A percentile compares a stretch with the other conserved stretches of the same genome.
Evolutionary conservation across 2,797 vertebrate genomes (phyloP).

Genomic region (Crossoptilon crossoptilon): DNA sequence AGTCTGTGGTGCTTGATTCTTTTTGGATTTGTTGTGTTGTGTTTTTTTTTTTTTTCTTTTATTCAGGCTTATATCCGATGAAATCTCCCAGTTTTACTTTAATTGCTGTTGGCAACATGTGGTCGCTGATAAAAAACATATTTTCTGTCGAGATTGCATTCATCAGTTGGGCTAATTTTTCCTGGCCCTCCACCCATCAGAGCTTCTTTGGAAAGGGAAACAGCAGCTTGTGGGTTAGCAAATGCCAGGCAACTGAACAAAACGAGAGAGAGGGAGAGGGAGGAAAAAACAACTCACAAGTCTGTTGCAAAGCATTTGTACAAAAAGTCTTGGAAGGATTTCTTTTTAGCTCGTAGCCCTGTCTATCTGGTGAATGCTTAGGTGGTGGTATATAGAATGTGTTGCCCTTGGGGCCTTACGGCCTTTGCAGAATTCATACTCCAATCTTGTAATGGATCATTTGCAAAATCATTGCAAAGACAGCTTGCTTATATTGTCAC

Average conservation of each 20-base stretch:
- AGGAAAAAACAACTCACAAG: constrained; percentile 45
- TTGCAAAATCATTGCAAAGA: constrained; percentile 78
- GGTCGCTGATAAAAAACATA: constrained; percentile 87
- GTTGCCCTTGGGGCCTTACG: constrained; percentile 65
- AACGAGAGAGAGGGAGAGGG: constrained; percentile 36
- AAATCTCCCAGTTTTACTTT: constrained; percentile 81
- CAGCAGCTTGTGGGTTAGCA: constrained; percentile 84
- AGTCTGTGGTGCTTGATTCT: neutral
- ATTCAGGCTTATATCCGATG: constrained; percentile 71
- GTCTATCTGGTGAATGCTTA: constrained; percentile 48
- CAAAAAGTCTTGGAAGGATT: constrained; percentile 52
- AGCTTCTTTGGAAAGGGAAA: constrained; percentile 82
- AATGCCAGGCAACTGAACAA: constrained; percentile 82
- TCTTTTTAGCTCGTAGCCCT: constrained; percentile 36
- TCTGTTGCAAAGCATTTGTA: constrained; percentile 35
- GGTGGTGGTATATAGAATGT: constrained; percentile 50
- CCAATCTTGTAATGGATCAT: constrained; percentile 63
- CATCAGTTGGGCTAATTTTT: constrained; percentile 84
- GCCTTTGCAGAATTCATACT: constrained; percentile 67
- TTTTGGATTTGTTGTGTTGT: neutral
- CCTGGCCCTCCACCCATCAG: constrained; percentile 82
- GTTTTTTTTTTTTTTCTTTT: neutral
- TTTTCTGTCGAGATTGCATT: constrained; percentile 82
- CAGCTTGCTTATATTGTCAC: constrained; percentile 83
- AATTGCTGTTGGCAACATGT: constrained; percentile 83